Evolutionary conservation across 2,888 invertebrate species (phyloP).

Genomic region (Oligia fasciuncula): DNA sequence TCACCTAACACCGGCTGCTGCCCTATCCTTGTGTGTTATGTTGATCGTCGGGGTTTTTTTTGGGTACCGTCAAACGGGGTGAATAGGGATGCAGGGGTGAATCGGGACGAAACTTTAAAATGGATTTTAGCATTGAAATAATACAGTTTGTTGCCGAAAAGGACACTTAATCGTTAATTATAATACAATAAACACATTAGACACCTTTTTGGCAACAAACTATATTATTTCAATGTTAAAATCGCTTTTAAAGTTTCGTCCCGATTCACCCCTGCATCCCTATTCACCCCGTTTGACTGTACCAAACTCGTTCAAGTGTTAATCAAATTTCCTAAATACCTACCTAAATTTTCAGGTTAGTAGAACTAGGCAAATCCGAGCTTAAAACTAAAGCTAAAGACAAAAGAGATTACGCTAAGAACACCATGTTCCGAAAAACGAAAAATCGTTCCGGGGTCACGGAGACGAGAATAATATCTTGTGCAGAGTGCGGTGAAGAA

Average conservation of each 20-base stretch:
- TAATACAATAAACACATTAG: too few species aligned
- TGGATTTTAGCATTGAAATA: too few species aligned
- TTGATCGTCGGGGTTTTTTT: not conserved
- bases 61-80: too few species aligned
- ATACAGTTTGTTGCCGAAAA: too few species aligned
- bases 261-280: too few species aligned
- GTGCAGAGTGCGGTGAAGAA: constrained; percentile 95
- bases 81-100: too few species aligned
- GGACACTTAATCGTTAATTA: too few species aligned
- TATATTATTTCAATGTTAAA: too few species aligned
- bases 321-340: not conserved
- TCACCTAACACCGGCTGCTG: not conserved
- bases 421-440: constrained; percentile 92
- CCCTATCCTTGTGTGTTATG: not conserved
- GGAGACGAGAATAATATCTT: constrained; percentile 93
- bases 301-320: not conserved
- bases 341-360: constrained; percentile 88
- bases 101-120: too few species aligned
- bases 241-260: too few species aligned
- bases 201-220: too few species aligned
- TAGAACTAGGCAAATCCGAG: constrained; percentile 95
- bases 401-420: constrained; percentile 91
- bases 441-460: constrained; percentile 96
- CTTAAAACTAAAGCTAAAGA: constrained; percentile 93
- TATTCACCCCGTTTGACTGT: too few species aligned